Base-by-base conservation (phyloP, 2,888 invertebrate species). In the Stenotaenia linearis region DNA sequence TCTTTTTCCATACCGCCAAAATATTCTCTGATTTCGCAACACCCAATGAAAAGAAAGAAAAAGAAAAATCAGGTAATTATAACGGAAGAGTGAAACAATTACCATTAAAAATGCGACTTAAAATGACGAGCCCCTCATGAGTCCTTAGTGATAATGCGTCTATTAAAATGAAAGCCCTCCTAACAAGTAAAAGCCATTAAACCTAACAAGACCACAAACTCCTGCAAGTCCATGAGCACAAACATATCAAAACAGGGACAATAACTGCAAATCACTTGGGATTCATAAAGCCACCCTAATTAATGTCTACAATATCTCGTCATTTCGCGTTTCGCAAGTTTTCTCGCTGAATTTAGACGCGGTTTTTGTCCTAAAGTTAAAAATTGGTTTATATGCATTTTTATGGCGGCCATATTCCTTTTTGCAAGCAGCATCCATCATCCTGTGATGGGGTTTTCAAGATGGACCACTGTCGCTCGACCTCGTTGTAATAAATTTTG, bases 91-190 rank as follows among this genome's bases (percentile, higher is more conserved):
- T 69, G 50, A 50, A 50, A 50, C 50, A 50, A 50, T 50, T 50
- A 69, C 25, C 69, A 69, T 69, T 69, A 69, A 69, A 69, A 69
- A 69, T 69, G 69, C 25, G 69, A 69, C 69, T 23, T 69, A 69
- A 69, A 69, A 69, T 69, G 69, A 69, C 69, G 69, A 69, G 69
- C 69, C 69, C 69, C 69, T 69, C 69, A 69, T 69, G 69, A 69
- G 25, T 69, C 69, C 69, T 69, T 69, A 69, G 69, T 69, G 69
- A 69, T 69, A 69, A 69, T 69, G 69, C 69, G 69, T 69, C 69
- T 69, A 69, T 69, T 69, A 69, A 69, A 69, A 69, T 69, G 69
- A 69, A 69, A 69, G 69, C 69, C 45, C 69, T 69, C 69, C 23
- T 69, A 69, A 69, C 69, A 69, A 69, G 69, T 28, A 69, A 69